Evolutionary conservation across 2,797 vertebrate species (phyloP).

Genomic region (Leptodactylus fallax): DNA sequence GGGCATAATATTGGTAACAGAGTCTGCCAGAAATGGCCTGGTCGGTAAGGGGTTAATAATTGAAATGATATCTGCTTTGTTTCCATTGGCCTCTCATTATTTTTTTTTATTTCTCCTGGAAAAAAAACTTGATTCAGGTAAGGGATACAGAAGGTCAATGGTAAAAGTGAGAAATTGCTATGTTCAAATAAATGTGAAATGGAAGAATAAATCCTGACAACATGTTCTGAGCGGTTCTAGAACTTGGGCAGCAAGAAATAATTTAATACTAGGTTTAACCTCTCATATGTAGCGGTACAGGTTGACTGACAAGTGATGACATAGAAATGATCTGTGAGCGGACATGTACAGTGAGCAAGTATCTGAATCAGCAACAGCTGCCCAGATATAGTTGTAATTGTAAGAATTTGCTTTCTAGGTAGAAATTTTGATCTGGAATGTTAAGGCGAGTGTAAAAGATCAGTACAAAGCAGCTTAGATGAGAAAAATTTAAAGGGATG

Average conservation of each 20-base stretch:
- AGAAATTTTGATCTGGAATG: no score
- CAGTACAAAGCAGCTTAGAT: no score
- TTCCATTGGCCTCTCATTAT: background rate
- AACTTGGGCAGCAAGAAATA: background rate
- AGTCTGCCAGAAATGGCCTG: no score
- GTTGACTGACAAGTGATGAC: slow-evolving; percentile 39
- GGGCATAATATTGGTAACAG: no score
- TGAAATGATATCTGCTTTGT: background rate
- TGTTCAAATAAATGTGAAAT: background rate
- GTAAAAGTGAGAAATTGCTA: background rate
- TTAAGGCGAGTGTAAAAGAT: no score
- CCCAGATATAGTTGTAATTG: no score
- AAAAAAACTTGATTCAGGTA: background rate
- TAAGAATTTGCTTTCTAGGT: background rate
- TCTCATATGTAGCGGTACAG: background rate
- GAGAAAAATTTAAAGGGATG: no score
- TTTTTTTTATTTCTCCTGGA: background rate
- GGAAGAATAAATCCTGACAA: slow-evolving; percentile 6
- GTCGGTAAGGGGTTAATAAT: background rate
- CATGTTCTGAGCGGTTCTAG: background rate
- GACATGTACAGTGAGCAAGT: background rate
- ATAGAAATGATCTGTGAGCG: background rate
- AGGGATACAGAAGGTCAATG: slow-evolving; percentile 25
- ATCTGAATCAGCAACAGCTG: background rate
- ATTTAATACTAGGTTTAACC: background rate